These are phyloP conservation scores for Monopterus albus DNA, from an alignment of 2,113 vertebrate species.

Conservation along the genomic window DNA sequence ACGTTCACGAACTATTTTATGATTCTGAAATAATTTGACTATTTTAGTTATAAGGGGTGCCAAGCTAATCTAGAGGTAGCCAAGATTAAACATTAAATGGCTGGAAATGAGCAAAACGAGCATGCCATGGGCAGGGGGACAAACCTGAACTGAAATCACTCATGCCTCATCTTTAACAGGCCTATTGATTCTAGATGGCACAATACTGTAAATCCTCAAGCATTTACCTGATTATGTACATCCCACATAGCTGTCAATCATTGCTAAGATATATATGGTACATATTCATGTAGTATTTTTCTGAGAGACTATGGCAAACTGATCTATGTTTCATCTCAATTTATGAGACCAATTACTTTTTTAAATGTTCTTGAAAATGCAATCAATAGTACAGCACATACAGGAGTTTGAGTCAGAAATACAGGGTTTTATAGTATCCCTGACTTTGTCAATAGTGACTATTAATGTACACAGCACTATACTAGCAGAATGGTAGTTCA, in stretches of 20 bases:
- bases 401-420: constrained; percentile 38
- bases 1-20: too few relatives aligned
- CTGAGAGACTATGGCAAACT: constrained; percentile 9
- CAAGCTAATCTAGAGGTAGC: too few relatives aligned
- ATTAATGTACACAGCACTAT: constrained; percentile 25
- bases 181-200: constrained; percentile 9
- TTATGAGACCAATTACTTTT: constrained; percentile 48
- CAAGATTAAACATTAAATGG: too few relatives aligned
- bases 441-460: too few relatives aligned
- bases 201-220: constrained; percentile 32
- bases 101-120: too few relatives aligned
- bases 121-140: too few relatives aligned
- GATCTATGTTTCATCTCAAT: constrained; percentile 18
- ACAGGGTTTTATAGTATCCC: constrained; percentile 20
- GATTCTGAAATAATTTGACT: too few relatives aligned
- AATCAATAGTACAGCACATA: constrained; percentile 53
- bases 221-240: constrained; percentile 46
- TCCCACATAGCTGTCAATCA: constrained; percentile 27
- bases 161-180: constrained; percentile 22
- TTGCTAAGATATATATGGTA: constrained; percentile 43
- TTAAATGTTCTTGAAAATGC: constrained; percentile 43
- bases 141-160: too few relatives aligned
- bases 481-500: constrained; percentile 17
- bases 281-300: constrained; percentile 27
- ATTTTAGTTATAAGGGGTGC: too few relatives aligned